Evolutionary conservation across 2,797 vertebrate species (phyloP), one percentile per base, ranked within the genome.

Genomic region (Gephyroberyx darwinii): DNA sequence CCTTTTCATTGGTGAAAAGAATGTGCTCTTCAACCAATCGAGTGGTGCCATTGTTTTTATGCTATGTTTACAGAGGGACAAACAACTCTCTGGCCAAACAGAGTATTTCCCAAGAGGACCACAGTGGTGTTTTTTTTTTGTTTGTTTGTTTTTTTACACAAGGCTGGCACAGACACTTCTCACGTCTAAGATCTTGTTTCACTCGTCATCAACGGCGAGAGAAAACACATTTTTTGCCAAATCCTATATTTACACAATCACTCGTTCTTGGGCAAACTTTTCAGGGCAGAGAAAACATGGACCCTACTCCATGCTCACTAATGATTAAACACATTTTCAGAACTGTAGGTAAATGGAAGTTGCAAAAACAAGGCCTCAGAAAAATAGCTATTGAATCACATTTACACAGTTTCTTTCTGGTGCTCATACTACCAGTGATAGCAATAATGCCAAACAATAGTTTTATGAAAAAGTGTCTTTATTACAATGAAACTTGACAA

Each of bases 381-480:
- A 48, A 48, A 17, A 33, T 33, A 8, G 16, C 6, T 12, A 7
- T 2, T 55, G 3, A 55, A 33, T 31, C 22, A 12, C 8, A 55
- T 31, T 33, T 13, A 31, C 14, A 16, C 13, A 57, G n/a, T n/a
- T 33, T 50, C 33, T 63, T 53, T 43, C 30, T 48, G 50, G 35
- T 41, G 31, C 8, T 10, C 20, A 5, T 37, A 12, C 31, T 10
- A 41, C 52, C 3, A 65, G 2, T 1, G 17, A n/a, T 69, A 55
- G 58, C 3, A 17, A 52, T 26, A 5, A 31, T 43, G 8, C 50
- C 51, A 66, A 26, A 47, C 16, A 47, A 57, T 26, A 45, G 17
- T 17, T 60, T 47, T 66, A 71, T 50, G 65, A 69, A 66, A 77
- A 69, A 60, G 33, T 58, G 1, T 55, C 1, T 87, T 86, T 88